Evolutionary conservation across 2,888 invertebrate genomes (phyloP), one percentile per base, ranked within the genome.

Genomic region (Cheiracanthium punctorium): DNA sequence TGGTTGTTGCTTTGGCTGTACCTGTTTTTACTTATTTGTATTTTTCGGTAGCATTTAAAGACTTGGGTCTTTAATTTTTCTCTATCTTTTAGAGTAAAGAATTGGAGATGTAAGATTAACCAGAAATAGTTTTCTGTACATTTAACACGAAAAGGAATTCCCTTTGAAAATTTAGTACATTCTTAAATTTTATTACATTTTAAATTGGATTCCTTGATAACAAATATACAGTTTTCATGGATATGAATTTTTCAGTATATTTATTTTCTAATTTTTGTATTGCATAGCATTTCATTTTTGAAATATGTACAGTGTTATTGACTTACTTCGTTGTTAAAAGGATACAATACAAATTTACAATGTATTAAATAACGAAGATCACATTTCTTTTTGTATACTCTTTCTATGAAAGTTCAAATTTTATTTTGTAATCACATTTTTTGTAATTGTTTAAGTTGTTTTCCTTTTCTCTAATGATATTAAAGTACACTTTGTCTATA

Each of bases 1-100:
- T 90, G 12, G 82, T 88, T 24, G 52, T 90, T 12, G 89, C 91
- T 29, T 64, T 91, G 12, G 29, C 82, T 4, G n/a, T 90, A 14
- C 90, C 89, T 1, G 24, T 89, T 20, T 81, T 88, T 48, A 72
- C 90, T 33, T 90, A 89, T 75, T 77, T 88, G 20, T 89, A 88
- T 64, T 90, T 89, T 81, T 90, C 90, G 24, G 29, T 90, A 12
- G 89, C 88, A 32, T 5, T 28, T 1, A 79, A 69, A 29, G 77
- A 82, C 20, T 24, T 41, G 14, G 41, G 24, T 12, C 24, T 20
- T 24, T 70, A 41, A 28, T 1, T 58, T n/a, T 58, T 10, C 48
- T 17, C 2, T 48, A 12, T 48, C 37, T 37, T 37, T 37, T 37
- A 7, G 37, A 7, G 37, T 37, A 48, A 48, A 12, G 12, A 48